phyloP scores from a whole-genome alignment of 1,140 invertebrate species.

The Zelostemma sp. region DNA sequence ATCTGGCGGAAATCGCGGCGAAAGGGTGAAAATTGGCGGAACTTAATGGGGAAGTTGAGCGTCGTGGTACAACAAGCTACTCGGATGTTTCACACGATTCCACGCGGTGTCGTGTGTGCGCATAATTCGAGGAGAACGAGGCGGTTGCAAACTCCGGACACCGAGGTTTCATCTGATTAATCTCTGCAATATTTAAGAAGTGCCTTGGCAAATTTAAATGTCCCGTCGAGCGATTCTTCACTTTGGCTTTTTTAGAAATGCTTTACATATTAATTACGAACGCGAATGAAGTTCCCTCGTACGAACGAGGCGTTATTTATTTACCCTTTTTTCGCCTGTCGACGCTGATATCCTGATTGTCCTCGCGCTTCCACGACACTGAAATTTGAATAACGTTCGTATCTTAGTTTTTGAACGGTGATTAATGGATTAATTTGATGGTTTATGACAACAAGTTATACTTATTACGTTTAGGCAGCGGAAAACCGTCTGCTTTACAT shows the following conservation, averaged over 20 bases:
- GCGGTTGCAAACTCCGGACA: not conserved
- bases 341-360: slow-evolving; percentile 85
- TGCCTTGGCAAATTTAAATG: not conserved
- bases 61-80: too few species aligned
- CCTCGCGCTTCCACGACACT: slow-evolving; percentile 92
- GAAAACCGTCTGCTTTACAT: slow-evolving; percentile 90
- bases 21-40: too few species aligned
- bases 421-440: too few species aligned
- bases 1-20: too few species aligned
- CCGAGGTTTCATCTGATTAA: slow-evolving; percentile 54
- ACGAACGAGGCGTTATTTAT: slow-evolving; percentile 5
- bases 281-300: too few species aligned
- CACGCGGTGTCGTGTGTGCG: slow-evolving; percentile 45
- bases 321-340: slow-evolving; percentile 87
- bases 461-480: slow-evolving; percentile 85
- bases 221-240: not conserved
- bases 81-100: too few species aligned
- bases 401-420: too few species aligned
- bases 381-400: too few species aligned
- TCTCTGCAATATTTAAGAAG: slow-evolving; percentile 60
- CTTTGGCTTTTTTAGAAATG: too few species aligned
- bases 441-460: too few species aligned
- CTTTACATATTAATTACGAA: too few species aligned
- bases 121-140: slow-evolving; percentile 52
- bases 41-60: too few species aligned